These are phyloP conservation scores for Molossus molossus DNA, from an alignment of 2,797 vertebrate species.

Conservation along the genomic window DNA sequence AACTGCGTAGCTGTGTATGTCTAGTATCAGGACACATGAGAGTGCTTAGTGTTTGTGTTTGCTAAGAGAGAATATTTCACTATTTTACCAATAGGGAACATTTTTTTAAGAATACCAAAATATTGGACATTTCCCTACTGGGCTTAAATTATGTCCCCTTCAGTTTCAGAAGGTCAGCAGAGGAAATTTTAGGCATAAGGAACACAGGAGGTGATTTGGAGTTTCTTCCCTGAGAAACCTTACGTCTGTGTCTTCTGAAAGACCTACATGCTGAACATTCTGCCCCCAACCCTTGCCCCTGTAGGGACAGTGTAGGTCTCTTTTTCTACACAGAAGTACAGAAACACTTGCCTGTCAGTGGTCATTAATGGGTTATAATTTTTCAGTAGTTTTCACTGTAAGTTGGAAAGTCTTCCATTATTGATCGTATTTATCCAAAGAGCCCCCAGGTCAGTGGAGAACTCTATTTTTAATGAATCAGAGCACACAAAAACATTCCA, in stretches of 20 bases:
- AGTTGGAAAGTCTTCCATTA: background rate
- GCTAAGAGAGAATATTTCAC: slow-evolving; percentile 11
- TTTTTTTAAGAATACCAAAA: slow-evolving; percentile 19
- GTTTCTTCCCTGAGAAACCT: background rate
- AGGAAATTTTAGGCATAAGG: background rate
- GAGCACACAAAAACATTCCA: background rate
- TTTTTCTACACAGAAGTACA: slow-evolving; percentile 11
- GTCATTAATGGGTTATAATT: slow-evolving; percentile 16
- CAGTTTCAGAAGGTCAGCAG: slow-evolving; percentile 27
- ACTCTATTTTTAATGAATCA: background rate
- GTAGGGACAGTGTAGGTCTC: background rate
- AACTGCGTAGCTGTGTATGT: background rate
- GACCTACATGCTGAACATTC: background rate
- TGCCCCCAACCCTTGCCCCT: background rate
- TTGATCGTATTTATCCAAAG: background rate
- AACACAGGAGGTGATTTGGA: background rate
- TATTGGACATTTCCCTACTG: background rate
- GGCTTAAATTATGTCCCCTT: background rate
- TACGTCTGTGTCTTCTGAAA: background rate
- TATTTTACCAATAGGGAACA: background rate
- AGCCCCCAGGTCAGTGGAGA: background rate
- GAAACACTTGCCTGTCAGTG: background rate
- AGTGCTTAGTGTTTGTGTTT: background rate
- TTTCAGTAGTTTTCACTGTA: slow-evolving; percentile 16
- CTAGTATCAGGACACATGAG: background rate